These are phyloP conservation scores for Myotis vivesi DNA, from an alignment of 2,797 vertebrate species.

Conservation along the genomic window DNA sequence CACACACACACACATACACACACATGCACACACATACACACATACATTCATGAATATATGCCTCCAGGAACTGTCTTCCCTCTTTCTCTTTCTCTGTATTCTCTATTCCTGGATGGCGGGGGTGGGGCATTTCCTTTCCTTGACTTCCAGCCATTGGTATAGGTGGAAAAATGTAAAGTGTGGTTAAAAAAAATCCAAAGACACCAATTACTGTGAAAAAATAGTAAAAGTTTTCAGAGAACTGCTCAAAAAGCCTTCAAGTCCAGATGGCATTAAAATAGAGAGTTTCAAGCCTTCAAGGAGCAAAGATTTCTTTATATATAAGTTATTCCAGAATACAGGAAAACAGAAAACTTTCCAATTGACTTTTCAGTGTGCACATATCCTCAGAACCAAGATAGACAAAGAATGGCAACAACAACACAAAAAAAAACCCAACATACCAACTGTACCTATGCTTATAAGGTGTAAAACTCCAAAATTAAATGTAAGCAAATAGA, in stretches of 20 bases:
- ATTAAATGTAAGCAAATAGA: slow-evolving; percentile 41
- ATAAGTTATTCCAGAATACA: neutral
- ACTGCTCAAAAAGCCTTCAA: neutral
- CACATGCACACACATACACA: neutral
- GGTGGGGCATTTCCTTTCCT: neutral
- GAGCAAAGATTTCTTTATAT: neutral
- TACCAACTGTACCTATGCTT: neutral
- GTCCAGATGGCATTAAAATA: neutral
- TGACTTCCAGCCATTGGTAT: neutral
- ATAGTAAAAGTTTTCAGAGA: neutral
- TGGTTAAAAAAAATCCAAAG: neutral
- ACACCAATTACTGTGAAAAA: neutral
- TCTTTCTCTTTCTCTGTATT: neutral
- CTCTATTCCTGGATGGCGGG: neutral
- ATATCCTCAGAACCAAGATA: neutral
- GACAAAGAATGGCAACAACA: neutral
- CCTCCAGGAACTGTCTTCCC: neutral
- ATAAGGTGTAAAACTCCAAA: neutral
- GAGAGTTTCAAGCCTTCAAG: neutral
- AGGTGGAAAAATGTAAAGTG: neutral
- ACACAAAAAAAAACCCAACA: neutral
- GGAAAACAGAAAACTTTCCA: neutral
- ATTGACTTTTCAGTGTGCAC: neutral
- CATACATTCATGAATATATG: neutral
- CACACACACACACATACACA: too few relatives aligned